Conservation (phyloP, 2,113 vertebrate species). For the Heterotilapia buettikoferi region DNA sequence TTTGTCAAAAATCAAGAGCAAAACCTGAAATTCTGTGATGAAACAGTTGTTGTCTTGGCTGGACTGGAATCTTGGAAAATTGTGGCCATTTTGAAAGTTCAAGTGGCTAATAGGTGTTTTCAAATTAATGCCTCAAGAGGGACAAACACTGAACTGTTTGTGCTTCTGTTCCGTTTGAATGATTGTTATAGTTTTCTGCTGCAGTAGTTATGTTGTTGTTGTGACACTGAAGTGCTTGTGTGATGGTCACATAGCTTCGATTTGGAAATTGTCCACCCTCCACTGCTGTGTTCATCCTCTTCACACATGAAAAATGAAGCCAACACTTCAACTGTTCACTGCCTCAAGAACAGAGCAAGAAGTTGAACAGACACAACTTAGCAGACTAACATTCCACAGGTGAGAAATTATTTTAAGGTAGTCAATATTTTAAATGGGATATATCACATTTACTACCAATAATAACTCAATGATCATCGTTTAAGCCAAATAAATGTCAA, state of each 20-base stretch:
- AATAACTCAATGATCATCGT: neutral
- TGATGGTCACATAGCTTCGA: neutral
- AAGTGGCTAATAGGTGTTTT: neutral
- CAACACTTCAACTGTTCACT: neutral
- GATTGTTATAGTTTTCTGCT: neutral
- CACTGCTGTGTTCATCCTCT: neutral
- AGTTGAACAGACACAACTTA: neutral
- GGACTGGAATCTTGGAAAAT: neutral
- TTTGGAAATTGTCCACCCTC: neutral
- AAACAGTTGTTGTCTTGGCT: accelerated
- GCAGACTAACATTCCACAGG: neutral
- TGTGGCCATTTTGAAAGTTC: neutral
- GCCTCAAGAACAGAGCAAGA: neutral
- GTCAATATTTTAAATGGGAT: neutral
- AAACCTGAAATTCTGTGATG: neutral
- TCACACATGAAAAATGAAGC: neutral
- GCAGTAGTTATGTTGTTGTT: neutral
- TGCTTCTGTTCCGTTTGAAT: neutral
- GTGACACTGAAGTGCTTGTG: neutral
- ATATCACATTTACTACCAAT: neutral
- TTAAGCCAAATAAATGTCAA: neutral
- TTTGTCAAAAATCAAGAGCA: neutral
- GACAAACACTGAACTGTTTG: neutral
- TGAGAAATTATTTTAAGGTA: neutral
- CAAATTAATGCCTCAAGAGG: neutral